Evolutionary conservation across 2,113 vertebrate genomes (phyloP), one percentile per base, ranked within the genome.

Genomic region (Emberiza fucata): DNA sequence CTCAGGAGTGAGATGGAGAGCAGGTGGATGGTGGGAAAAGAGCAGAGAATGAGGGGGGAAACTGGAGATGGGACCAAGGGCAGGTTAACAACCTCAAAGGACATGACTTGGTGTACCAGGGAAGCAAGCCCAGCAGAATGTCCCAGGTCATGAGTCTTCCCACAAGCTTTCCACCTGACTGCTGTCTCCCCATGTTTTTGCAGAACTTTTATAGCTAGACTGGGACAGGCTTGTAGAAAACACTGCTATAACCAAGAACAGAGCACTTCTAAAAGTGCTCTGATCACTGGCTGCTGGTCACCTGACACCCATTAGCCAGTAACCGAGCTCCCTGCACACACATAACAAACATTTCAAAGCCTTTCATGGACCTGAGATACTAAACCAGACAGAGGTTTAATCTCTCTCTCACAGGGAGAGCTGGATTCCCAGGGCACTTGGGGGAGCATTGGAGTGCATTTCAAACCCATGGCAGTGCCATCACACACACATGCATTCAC

Each of bases 401-500:
- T n/a, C n/a, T n/a, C n/a, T n/a, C n/a, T n/a, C n/a, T 7, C 31
- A 60, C 44, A 50, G 53, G 40, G n/a, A 44, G 4, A 47, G 4
- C 2, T 56, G 57, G 47, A 17, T 61, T 92, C 39, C 79, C 79
- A 76, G 13, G 23, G 16, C n/a, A 33, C 20, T 29, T 0, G 0
- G 7, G 54, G 27, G 57, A 72, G 33, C 2, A 6, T 4, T 59
- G 44, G 25, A 29, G 63, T 68, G 40, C 22, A 42, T 47, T 83
- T 61, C 23, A 80, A 3, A 15, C 61, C 48, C 25, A 4, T 3
- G 12, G 50, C 77, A 59, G 23, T 40, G 44, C 44, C 33, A 33
- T 17, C 6, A 1, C 33, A n/a, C 2, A 0, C 4, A 17, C 15
- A 0, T 37, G 37, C 14, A 28, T 23, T 29, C 61, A 15, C 14